A percentile compares a stretch with the other conserved stretches of the same genome.
These are phyloP conservation scores for Rhopilema esculentum DNA, from an alignment of 30 jellyfish, hydroid and myxozoan species.

Conservation along the genomic window DNA sequence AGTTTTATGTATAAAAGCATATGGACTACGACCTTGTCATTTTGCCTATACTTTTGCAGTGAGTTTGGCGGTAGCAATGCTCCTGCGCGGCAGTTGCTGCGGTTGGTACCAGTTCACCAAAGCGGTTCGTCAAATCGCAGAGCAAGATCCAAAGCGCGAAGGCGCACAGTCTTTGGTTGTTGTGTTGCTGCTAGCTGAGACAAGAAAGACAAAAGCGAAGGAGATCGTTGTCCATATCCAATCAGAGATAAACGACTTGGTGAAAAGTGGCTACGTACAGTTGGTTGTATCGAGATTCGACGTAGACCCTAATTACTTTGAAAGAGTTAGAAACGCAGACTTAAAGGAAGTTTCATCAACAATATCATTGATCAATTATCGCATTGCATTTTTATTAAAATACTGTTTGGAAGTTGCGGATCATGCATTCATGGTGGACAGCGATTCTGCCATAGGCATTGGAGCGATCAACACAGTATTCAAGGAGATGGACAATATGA, in stretches of 20 bases:
- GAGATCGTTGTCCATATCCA: conserved; percentile 17
- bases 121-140: conserved; percentile 41
- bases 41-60: conserved; percentile 9
- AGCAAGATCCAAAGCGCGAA: conserved; percentile 52
- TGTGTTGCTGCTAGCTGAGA: conserved; percentile 52
- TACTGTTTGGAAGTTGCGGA: conserved; percentile 30
- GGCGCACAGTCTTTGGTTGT: conserved; percentile 49
- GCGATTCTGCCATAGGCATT: not conserved
- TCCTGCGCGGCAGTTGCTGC: conserved; percentile 23
- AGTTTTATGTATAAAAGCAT: not conserved
- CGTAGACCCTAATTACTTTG: conserved; percentile 18
- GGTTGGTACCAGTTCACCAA: conserved; percentile 17
- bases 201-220: conserved; percentile 10
- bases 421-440: conserved; percentile 43
- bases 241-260: not conserved
- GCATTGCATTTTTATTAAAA: conserved; percentile 33
- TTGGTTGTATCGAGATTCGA: conserved; percentile 52
- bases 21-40: not conserved
- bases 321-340: not conserved
- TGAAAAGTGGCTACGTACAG: conserved; percentile 44
- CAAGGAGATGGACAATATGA: conserved; percentile 32
- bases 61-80: conserved; percentile 56
- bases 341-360: conserved; percentile 16
- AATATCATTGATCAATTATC: conserved; percentile 25
- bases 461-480: conserved; percentile 30